These are phyloP conservation scores for Cosmorhoe ocellata DNA, from an alignment of 2,888 invertebrate species.

Conservation along the genomic window DNA sequence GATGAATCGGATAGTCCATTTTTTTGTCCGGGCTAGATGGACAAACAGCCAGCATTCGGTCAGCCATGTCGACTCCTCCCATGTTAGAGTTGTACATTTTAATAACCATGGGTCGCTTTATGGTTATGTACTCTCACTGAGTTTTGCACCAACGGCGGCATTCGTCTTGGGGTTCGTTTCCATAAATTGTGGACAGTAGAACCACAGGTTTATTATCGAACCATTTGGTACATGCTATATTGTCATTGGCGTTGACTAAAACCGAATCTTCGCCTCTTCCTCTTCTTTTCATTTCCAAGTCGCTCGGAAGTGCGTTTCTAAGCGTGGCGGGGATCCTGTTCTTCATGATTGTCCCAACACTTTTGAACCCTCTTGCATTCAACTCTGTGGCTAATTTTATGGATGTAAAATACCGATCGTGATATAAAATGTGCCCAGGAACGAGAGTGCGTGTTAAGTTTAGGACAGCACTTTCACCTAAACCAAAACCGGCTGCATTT, in stretches of 20 bases:
- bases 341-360: constrained; percentile 8
- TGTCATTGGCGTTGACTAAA: background rate
- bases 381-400: constrained; percentile 9
- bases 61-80: constrained; percentile 32
- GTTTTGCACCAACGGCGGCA: constrained; percentile 13
- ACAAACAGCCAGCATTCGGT: constrained; percentile 29
- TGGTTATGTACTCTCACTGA: constrained; percentile 1
- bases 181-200: constrained; percentile 21
- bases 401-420: constrained; percentile 13
- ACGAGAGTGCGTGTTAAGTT: constrained; percentile 4
- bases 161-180: constrained; percentile 9
- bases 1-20: constrained; percentile 29
- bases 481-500: constrained; percentile 3
- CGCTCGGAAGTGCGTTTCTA: constrained; percentile 1
- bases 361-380: background rate
- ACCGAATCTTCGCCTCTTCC: constrained; percentile 4
- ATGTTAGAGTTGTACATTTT: constrained; percentile 22
- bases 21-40: constrained; percentile 23
- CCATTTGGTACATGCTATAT: constrained; percentile 25
- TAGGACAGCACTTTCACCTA: constrained; percentile 10
- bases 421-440: constrained; percentile 9
- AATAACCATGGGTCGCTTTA: constrained; percentile 6
- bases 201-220: constrained; percentile 27
- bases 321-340: constrained; percentile 7
- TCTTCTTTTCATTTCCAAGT: constrained; percentile 3